phyloP scores from a whole-genome alignment of 2,113 vertebrate genomes.

The Odobenus rosmarus region DNA sequence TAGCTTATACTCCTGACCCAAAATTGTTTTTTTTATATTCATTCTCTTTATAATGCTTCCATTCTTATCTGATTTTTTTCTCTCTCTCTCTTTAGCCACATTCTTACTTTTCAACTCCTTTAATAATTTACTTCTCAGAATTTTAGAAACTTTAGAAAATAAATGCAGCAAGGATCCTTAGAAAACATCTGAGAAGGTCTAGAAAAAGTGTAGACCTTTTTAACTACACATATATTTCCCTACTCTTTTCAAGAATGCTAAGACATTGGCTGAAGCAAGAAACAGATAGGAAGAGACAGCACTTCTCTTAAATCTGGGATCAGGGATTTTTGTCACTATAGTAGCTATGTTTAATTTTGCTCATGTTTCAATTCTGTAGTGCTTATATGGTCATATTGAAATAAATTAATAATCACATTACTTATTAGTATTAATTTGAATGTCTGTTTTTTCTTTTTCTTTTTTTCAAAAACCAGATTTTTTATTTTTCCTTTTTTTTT shows the following conservation, averaged over 20 bases:
- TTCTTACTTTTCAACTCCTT: neutral
- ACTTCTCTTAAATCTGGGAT: neutral
- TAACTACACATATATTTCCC: neutral
- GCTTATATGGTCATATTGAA: neutral
- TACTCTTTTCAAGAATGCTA: neutral
- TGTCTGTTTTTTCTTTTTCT: neutral
- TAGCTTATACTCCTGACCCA: rapidly evolving
- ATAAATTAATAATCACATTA: neutral
- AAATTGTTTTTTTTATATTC: neutral
- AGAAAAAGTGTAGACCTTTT: neutral
- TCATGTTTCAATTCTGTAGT: neutral
- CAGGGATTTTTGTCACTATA: neutral
- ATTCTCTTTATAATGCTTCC: neutral
- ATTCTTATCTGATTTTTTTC: neutral
- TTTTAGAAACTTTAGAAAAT: neutral
- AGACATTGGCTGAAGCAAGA: neutral
- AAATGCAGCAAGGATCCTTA: neutral
- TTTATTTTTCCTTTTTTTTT: neutral
- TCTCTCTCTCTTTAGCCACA: neutral
- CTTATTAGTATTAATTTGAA: neutral
- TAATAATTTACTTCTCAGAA: neutral
- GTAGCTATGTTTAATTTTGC: neutral
- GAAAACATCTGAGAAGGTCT: neutral
- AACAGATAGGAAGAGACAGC: neutral
- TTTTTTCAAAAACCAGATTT: neutral